Percentiles rank a stretch among this genome's conserved stretches.
Evolutionary conservation across 2,888 invertebrate species (phyloP).

Genomic region (Seira musarum): DNA sequence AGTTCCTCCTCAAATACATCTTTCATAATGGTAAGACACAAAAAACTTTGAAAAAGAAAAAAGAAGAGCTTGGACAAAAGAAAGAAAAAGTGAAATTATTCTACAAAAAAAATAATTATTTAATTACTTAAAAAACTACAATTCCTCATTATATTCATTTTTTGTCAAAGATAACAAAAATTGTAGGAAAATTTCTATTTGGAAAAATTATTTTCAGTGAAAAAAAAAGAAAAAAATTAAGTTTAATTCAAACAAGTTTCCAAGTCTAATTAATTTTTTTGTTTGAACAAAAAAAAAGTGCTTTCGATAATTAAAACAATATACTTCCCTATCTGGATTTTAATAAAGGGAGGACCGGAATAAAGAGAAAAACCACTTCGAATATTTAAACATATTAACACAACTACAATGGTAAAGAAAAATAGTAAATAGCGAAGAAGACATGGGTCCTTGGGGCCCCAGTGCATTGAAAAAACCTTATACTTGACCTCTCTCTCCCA

Average conservation of each 20-base stretch:
- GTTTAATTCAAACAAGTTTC: constrained; percentile 17
- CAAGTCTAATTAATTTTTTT: not conserved
- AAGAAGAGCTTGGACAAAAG: constrained; percentile 1
- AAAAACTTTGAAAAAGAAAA: constrained; percentile 52
- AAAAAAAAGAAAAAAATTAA: constrained; percentile 11
- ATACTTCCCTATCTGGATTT: too few relatives aligned
- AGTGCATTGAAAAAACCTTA: constrained; percentile 50
- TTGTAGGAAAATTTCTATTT: too few relatives aligned
- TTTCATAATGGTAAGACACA: constrained; percentile 69
- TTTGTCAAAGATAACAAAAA: too few relatives aligned
- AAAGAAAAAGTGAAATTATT: not conserved
- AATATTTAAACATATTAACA: constrained; percentile 34
- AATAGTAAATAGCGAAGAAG: constrained; percentile 8
- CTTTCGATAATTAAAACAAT: constrained; percentile 39
- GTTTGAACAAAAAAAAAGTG: constrained; percentile 31
- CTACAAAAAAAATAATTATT: not conserved
- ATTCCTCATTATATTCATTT: too few relatives aligned
- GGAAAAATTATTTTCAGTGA: too few relatives aligned
- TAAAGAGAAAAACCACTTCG: constrained; percentile 41
- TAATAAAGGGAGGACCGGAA: constrained; percentile 55
- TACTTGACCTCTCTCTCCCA: constrained; percentile 7
- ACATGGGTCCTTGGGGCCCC: constrained; percentile 50
- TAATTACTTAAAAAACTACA: not conserved
- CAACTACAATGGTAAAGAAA: constrained; percentile 37
- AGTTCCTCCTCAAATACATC: constrained; percentile 67